phyloP scores from a whole-genome alignment of 2,888 invertebrate species.

The Leistus spinibarbis region DNA sequence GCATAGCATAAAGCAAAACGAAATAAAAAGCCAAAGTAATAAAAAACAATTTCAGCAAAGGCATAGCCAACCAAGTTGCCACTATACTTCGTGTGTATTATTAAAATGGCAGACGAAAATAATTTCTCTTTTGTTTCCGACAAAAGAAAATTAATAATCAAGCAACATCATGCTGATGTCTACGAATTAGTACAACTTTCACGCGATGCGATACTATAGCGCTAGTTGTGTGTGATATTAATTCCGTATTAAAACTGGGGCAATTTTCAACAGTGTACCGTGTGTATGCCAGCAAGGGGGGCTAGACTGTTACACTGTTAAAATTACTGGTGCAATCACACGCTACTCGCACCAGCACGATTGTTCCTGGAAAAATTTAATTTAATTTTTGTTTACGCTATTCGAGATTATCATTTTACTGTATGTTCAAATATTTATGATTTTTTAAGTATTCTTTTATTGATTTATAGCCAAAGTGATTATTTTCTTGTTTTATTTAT shows the following conservation, averaged over 20 bases:
- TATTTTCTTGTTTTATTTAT: too few relatives aligned
- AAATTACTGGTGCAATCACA: slow-evolving; percentile 24
- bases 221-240: slow-evolving; percentile 16
- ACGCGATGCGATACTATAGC: slow-evolving; percentile 25
- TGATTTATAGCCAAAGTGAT: too few relatives aligned
- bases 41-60: not conserved
- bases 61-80: too few relatives aligned
- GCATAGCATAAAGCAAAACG: not conserved
- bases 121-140: slow-evolving; percentile 39
- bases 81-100: not conserved
- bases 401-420: not conserved
- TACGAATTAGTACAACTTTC: slow-evolving; percentile 37
- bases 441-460: not conserved
- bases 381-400: not conserved
- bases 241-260: slow-evolving; percentile 23
- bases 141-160: slow-evolving; percentile 40
- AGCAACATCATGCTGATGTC: slow-evolving; percentile 14
- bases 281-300: not conserved
- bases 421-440: not conserved
- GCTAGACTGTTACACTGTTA: slow-evolving; percentile 16
- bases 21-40: not conserved
- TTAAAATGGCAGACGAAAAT: slow-evolving; percentile 32
- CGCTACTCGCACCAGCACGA: slow-evolving; percentile 25
- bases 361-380: slow-evolving; percentile 21
- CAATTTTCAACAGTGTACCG: not conserved